Evolutionary conservation across 2,888 invertebrate species (phyloP), one percentile per base, ranked within the genome.

Genomic region (Clivina fossor): DNA sequence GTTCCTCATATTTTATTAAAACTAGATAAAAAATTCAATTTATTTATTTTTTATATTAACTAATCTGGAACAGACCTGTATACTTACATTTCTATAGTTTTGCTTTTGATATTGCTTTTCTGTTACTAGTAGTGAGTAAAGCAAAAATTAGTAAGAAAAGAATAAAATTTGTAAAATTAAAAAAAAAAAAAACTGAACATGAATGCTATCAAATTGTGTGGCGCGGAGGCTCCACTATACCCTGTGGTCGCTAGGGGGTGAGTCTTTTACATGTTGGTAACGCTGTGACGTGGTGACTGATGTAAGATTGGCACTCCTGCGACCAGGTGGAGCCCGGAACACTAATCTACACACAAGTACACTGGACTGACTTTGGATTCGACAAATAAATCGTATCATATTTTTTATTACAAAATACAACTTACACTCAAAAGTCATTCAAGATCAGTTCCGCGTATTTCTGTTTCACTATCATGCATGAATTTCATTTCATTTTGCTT

Each of bases 201-300:
- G 18, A 38, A 30, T 54, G 26, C 28, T 44, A 33, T 37, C 22
- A 43, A 40, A 18, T n/a, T n/a, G n/a, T n/a, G 24, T 28, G 38
- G 53, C 53, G 53, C 53, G 55, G 47, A 20, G 47, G 55, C 55
- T 47, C 55, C 55, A 55, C 46, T 55, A 55, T 55, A 55, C 55
- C 55, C 55, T 53, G 33, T 51, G 35, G 55, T 55, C 55, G 55
- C 55, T 47, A 18, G 55, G 55, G 35, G 55, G 38, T 46, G 38
- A 38, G 55, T 55, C 30, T 46, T 24, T n/a, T 13, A 28, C 38
- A 43, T 46, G 44, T 35, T 46, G 37, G 35, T 40, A 33, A 33
- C 48, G 37, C 48, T 48, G 48, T 32, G 32, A 43, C 33, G 51
- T 51, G 41, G 19, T 19, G 40, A 22, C 19, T 51, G 48, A 24